Evolutionary conservation across 1,140 invertebrate species (phyloP), one percentile per base, ranked within the genome.

Genomic region (Oreohelix idahoensis): DNA sequence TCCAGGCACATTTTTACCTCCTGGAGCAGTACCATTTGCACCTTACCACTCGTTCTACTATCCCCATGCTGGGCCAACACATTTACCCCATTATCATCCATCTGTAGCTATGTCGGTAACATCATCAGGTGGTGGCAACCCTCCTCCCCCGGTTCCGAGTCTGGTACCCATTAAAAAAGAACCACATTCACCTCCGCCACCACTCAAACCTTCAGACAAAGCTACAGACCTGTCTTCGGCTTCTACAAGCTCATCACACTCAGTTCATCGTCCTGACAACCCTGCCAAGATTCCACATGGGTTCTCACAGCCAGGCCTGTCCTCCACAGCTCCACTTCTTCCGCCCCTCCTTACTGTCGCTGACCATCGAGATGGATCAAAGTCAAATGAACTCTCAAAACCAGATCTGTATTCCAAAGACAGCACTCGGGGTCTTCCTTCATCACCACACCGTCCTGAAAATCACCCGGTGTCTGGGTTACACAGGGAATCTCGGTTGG

Each of bases 41-140:
- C 83, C 69, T 29, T 91, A 92, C 86, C 94, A 69, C 93, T 94
- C 83, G 94, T 92, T 85, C 93, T 94, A 63, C 79, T 63, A 77
- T 76, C 81, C 80, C 26, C 76, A 85, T 36, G 35, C 77, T 42
- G 84, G 84, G 29, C 75, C 84, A 13, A 45, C 77, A 15, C 80
- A 78, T 15, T 70, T 79, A 38, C 66, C 79, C 36, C 79, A 81
- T 51, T 45, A 71, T 10, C 79, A 81, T 39, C 79, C 63, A 49
- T 45, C 79, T 11, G 66, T 71, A 26, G 79, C 63, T 17, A 51
- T 71, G 69, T 39, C 79, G 8, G 79, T 58, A 38, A 0, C 79
- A 0, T 45, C 79, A 15, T 20, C 77, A 58, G 38, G 20, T 10
- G 69, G 38, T 13, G 36, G 63, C 11, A 79, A 71, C 79, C 66